phyloP scores from a whole-genome alignment of 2,113 vertebrate species.

The Pseudois nayaur region DNA sequence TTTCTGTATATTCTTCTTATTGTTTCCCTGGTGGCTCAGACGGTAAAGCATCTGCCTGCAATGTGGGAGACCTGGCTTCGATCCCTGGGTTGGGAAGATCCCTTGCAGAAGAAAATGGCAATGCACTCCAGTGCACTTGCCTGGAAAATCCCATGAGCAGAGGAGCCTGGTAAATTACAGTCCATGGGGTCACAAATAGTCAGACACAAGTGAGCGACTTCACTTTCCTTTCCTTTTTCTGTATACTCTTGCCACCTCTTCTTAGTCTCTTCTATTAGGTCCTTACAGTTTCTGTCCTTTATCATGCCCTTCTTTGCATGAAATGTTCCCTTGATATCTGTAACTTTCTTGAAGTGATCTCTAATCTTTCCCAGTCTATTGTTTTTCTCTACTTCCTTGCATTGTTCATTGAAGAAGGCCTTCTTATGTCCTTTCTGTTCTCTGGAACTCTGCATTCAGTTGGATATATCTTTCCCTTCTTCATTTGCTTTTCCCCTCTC shows the following conservation, averaged over 20 bases:
- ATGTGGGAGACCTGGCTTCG: fast-evolving
- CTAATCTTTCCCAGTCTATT: neutral
- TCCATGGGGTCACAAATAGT: neutral
- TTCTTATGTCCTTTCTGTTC: neutral
- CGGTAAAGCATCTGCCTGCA: neutral
- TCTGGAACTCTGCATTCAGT: neutral
- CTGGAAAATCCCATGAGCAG: neutral
- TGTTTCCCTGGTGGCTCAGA: neutral
- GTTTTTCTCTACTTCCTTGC: neutral
- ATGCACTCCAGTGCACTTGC: neutral
- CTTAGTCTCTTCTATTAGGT: neutral
- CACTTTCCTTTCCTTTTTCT: neutral
- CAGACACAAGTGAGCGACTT: neutral
- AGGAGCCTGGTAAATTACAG: neutral
- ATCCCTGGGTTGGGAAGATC: neutral
- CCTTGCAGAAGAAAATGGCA: neutral
- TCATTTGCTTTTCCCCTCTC: neutral
- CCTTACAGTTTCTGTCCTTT: neutral
- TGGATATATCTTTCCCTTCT: neutral
- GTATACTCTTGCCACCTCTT: neutral
- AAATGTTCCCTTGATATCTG: neutral
- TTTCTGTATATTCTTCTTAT: neutral
- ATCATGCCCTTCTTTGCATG: neutral
- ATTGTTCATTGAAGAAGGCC: neutral
- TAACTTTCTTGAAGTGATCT: neutral